Evolutionary conservation across 2,888 invertebrate species (phyloP).

Genomic region (Noctua janthina): DNA sequence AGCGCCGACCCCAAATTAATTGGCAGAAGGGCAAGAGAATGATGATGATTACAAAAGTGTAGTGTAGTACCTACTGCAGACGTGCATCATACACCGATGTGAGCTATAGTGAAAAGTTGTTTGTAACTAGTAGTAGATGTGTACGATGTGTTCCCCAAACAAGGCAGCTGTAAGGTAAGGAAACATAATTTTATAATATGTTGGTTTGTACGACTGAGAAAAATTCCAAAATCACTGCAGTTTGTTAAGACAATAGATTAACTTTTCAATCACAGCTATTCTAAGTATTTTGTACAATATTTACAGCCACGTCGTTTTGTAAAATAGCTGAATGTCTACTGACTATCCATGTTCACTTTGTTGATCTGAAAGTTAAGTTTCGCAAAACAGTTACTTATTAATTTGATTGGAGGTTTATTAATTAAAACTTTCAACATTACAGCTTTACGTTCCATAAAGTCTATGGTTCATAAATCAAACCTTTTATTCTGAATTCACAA

Average conservation of each 20-base stretch:
- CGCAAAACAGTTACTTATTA: conserved; percentile 12
- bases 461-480: not conserved
- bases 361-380: conserved; percentile 17
- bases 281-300: not conserved
- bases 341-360: not conserved
- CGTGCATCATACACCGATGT: not conserved
- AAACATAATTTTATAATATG: not conserved
- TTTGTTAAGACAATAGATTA: not conserved
- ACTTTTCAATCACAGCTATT: not conserved
- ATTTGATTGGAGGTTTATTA: not conserved
- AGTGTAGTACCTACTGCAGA: not conserved
- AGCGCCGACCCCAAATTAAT: not conserved
- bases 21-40: no score
- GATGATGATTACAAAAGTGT: not conserved
- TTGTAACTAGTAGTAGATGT: not conserved
- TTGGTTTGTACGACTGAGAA: not conserved
- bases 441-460: conserved; percentile 8
- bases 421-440: conserved; percentile 29
- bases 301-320: not conserved
- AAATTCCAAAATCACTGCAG: not conserved
- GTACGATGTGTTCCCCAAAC: not conserved
- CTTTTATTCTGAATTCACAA: conserved; percentile 32
- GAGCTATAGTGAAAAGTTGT: not conserved
- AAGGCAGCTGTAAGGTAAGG: not conserved
- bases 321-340: not conserved